Evolutionary conservation across 2,888 invertebrate species (phyloP), one percentile per base, ranked within the genome.

Genomic region (Boloria euphrosyne): DNA sequence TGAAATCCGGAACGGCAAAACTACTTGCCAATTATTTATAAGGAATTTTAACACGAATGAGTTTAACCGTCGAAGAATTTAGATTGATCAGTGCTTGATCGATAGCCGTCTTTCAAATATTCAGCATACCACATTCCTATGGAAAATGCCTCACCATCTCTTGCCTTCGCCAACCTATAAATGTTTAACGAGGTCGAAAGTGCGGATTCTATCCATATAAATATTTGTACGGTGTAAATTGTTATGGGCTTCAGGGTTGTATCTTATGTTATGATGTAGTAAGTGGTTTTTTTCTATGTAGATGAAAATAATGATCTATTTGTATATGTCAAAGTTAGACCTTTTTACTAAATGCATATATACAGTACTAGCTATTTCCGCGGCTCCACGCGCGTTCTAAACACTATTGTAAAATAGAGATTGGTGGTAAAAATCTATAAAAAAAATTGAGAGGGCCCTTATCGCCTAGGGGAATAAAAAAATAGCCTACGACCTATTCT

Each of bases 171-270:
- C 27, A 46, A 57, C 57, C 44, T 46, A 50, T 46, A 47, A 55
- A 57, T 51, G 55, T 31, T 58, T 44, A 60, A 49, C 31, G 60
- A 55, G 66, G 50, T 62, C 55, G 55, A 46, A 51, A 66, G 61
- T 62, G 66, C 62, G 46, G 55, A 43, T 22, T 55, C 54, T 55
- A 27, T 46, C 17, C 38, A 22, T 52, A 22, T 22, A 49, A n/a
- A 5, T 14, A 44, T 22, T 57, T 57, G 46, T 22, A 46, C 22
- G 22, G 44, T 57, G 46, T 57, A 57, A 57, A 22, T 57, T 18
- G 46, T 22, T 46, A 22, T 14, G 10, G 3, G 22, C 10, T 5
- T n/a, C 44, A 44, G 57, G 57, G 55, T 2, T 14, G 17, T 18
- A 10, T 50, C 2, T 50, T 22, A 22, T 22, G 22, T 1, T 22